Conservation (phyloP, 2,888 invertebrate species). For the Leucoptera coffeella region DNA sequence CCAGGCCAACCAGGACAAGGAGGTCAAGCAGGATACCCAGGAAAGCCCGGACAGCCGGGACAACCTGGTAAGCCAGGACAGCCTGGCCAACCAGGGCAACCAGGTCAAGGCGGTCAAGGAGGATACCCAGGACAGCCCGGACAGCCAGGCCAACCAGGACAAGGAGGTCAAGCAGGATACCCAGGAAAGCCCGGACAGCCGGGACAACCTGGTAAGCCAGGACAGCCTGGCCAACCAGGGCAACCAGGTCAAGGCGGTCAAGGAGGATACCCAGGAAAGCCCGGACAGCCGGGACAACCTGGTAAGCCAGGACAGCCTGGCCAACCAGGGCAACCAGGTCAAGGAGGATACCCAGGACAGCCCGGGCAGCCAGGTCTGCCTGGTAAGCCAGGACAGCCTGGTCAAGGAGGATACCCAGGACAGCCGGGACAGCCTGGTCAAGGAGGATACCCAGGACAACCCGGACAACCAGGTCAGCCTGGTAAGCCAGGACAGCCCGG, state of each 20-base stretch:
- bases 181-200: slow-evolving; percentile 7
- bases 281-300: slow-evolving; percentile 2
- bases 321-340: slow-evolving; percentile 31
- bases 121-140: slow-evolving; percentile 4
- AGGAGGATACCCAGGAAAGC: slow-evolving; percentile 2
- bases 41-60: slow-evolving; percentile 6
- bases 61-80: slow-evolving; percentile 10
- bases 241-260: slow-evolving; percentile 5
- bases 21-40: slow-evolving; percentile 4
- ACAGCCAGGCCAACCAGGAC: slow-evolving; percentile 1
- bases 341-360: slow-evolving; percentile 5
- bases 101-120: slow-evolving; percentile 5
- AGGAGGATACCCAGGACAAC: slow-evolving; percentile 1
- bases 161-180: slow-evolving; percentile 8
- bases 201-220: slow-evolving; percentile 7
- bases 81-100: slow-evolving; percentile 7
- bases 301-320: neutral
- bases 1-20: slow-evolving; percentile 13
- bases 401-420: neutral
- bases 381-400: slow-evolving; percentile 2
- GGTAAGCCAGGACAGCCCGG: slow-evolving; percentile 2
- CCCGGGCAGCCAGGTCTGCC: slow-evolving; percentile 1
- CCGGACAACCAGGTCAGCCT: neutral
- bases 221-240: slow-evolving; percentile 2
- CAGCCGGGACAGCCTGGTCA: slow-evolving; percentile 2